Evolutionary conservation across 2,888 invertebrate genomes (phyloP).

Genomic region (Tinea semifulvella): DNA sequence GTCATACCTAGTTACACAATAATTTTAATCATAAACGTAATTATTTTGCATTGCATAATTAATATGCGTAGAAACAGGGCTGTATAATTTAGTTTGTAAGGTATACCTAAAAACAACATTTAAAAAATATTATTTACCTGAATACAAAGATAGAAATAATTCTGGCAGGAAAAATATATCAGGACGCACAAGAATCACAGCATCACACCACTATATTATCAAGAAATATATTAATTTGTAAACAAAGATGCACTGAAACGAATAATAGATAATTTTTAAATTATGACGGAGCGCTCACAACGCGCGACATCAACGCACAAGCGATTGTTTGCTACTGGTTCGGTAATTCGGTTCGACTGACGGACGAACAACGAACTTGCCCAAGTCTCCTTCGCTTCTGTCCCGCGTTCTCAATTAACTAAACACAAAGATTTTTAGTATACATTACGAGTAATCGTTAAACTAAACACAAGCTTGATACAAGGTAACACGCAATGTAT

Average conservation of each 20-base stretch:
- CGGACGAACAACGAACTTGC: slow-evolving; percentile 7
- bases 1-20: too few relatives aligned
- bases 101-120: not conserved
- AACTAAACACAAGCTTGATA: too few relatives aligned
- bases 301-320: slow-evolving; percentile 20
- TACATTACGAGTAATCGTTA: too few relatives aligned
- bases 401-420: too few relatives aligned
- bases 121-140: slow-evolving; percentile 7
- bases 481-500: too few relatives aligned
- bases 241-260: slow-evolving; percentile 9
- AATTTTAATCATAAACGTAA: too few relatives aligned
- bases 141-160: not conserved
- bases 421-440: too few relatives aligned
- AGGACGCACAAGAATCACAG: not conserved
- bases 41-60: too few relatives aligned
- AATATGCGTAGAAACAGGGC: too few relatives aligned
- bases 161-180: not conserved
- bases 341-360: not conserved
- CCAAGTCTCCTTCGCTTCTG: not conserved
- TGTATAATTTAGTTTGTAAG: too few relatives aligned
- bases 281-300: not conserved
- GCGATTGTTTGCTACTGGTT: slow-evolving; percentile 25
- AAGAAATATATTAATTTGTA: slow-evolving; percentile 9
- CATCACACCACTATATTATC: not conserved
- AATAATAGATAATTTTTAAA: not conserved